phyloP scores from a whole-genome alignment of 2,113 vertebrate species.

The Chionodraco myersi region DNA sequence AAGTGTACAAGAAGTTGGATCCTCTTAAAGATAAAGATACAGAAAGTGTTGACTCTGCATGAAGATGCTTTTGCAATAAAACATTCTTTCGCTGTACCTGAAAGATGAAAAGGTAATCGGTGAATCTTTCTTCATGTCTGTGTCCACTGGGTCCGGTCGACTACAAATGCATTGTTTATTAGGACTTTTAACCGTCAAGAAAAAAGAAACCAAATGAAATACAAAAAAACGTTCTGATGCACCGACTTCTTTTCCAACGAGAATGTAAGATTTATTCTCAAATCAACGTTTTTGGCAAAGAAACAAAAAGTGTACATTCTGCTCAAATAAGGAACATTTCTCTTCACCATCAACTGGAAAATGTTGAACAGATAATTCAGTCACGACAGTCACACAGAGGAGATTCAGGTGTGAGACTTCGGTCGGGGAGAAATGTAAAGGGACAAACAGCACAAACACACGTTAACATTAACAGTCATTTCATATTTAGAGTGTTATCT shows the following conservation, averaged over 20 bases:
- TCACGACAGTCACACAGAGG: background rate
- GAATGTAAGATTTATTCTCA: slow-evolving; percentile 66
- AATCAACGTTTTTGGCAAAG: background rate
- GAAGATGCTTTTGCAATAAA: slow-evolving; percentile 36
- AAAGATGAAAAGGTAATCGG: background rate
- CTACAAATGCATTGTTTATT: background rate
- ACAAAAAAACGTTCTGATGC: too few relatives aligned
- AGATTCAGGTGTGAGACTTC: background rate
- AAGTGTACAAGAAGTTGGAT: background rate
- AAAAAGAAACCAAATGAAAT: background rate
- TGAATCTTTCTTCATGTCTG: background rate
- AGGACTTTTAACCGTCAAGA: background rate
- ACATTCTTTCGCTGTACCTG: background rate
- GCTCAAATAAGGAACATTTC: slow-evolving; percentile 20
- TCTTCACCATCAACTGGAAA: background rate
- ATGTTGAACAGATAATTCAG: background rate
- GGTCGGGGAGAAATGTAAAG: slow-evolving; percentile 36
- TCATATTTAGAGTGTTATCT: too few relatives aligned
- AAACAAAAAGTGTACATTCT: background rate
- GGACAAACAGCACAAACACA: background rate
- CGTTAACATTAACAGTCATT: too few relatives aligned
- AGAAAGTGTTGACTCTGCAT: slow-evolving; percentile 45
- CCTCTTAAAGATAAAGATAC: background rate
- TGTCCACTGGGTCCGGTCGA: background rate
- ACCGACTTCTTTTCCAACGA: slow-evolving; percentile 4